Percentiles rank a stretch among this genome's conserved stretches.
These are phyloP conservation scores for Clarias batrachus DNA, from an alignment of 2,113 vertebrate species.

Conservation along the genomic window DNA sequence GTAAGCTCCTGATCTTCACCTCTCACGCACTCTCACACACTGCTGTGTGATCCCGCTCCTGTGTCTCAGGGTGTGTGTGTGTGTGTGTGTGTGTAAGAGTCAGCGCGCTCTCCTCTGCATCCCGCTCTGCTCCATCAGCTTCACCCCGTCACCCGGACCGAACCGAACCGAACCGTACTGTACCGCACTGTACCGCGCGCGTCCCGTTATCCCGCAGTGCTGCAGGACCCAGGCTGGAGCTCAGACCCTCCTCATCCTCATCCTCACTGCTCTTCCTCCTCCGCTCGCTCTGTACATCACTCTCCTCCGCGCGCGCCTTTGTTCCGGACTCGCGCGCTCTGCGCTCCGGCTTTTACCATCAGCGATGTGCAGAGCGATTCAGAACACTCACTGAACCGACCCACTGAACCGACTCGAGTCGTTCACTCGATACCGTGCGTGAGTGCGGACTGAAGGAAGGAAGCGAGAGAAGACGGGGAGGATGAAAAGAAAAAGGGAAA, in stretches of 20 bases:
- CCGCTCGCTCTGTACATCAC: constrained; percentile 40
- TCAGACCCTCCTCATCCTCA: not conserved
- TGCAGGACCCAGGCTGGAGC: not conserved
- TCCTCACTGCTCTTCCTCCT: not conserved
- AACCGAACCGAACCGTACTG: not conserved
- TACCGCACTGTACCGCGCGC: not conserved
- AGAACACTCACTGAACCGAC: not conserved
- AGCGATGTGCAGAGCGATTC: not conserved
- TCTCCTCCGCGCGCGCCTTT: constrained; percentile 53
- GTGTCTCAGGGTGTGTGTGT: not conserved
- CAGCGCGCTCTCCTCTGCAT: not conserved
- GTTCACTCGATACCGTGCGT: not conserved
- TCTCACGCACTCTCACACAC: constrained; percentile 33
- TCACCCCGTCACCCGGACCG: not conserved
- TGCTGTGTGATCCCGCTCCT: not conserved
- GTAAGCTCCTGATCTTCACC: constrained; percentile 12
- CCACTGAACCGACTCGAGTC: not conserved
- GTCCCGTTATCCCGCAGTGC: not conserved
- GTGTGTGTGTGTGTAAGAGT: constrained; percentile 2
- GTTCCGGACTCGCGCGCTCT: constrained; percentile 31
- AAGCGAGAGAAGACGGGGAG: not conserved
- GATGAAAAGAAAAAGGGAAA: no score
- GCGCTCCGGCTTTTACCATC: not conserved
- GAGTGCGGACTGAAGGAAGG: not conserved
- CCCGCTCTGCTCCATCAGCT: constrained; percentile 26